These are phyloP conservation scores for Euwallacea fornicatus DNA, from an alignment of 1,140 invertebrate species.

Conservation along the genomic window DNA sequence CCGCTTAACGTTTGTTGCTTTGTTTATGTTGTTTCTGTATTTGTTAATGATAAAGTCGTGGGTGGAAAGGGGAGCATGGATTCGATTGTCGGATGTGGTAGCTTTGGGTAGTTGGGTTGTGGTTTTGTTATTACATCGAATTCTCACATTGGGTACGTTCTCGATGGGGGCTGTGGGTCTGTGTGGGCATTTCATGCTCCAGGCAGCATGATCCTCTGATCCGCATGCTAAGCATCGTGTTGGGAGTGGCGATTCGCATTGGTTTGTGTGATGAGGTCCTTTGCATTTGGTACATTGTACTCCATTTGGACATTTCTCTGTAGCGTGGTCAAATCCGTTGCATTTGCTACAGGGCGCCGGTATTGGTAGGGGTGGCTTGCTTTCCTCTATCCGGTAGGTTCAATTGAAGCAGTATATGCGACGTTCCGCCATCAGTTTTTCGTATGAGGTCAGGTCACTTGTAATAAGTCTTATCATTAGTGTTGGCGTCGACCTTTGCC, in stretches of 20 bases:
- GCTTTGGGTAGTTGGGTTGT: not conserved
- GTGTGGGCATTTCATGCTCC: too few species aligned
- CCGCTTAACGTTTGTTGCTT: not conserved
- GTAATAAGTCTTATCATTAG: too few species aligned
- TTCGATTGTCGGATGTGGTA: not conserved
- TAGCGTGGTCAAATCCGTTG: not conserved
- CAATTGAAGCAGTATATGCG: not conserved
- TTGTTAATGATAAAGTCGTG: not conserved
- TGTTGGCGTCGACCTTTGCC: not conserved
- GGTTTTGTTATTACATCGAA: not conserved
- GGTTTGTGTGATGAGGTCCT: not conserved
- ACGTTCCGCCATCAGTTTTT: too few species aligned
- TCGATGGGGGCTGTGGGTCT: too few species aligned
- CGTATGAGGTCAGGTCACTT: too few species aligned
- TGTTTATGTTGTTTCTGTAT: not conserved
- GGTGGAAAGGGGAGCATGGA: not conserved
- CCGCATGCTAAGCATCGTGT: not conserved
- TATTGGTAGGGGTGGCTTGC: not conserved
- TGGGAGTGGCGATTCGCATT: not conserved
- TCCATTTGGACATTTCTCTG: not conserved
- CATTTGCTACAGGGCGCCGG: not conserved
- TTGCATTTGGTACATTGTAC: not conserved
- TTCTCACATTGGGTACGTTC: not conserved
- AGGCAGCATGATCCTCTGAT: too few species aligned
- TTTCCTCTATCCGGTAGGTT: not conserved